Evolutionary conservation across 2,113 vertebrate genomes (phyloP), one percentile per base, ranked within the genome.

Genomic region (Lophotis ruficrista): DNA sequence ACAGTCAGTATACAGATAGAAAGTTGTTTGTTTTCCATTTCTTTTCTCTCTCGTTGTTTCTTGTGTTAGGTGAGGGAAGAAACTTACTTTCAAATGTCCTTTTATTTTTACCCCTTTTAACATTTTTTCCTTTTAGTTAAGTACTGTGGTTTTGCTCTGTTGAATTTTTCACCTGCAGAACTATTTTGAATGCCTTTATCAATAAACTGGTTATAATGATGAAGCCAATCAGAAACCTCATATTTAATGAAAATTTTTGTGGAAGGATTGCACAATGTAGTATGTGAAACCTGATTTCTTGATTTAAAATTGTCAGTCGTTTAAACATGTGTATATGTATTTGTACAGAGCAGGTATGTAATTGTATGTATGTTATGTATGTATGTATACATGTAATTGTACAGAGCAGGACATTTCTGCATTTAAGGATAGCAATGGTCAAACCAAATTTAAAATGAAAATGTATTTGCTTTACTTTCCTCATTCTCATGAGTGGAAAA

Each of bases 61-160:
- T 53, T 87, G 33, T 17, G n/a, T 92, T 94, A 87, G 35, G 28
- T 87, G 64, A 80, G 72, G 54, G 58, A 89, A 78, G 38, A 96
- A 92, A 82, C 83, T 93, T 77, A 23, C 60, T 97, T 96, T 92
- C 65, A 79, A 93, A 38, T 61, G 53, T 68, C 41, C 20, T 62
- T 82, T 38, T 61, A 8, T 88, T 94, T 87, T 87, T 60, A 13
- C 9, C 62, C 9, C 11, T 80, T 86, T 89, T 82, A 28, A 31
- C 4, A 2, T 56, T 73, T 51, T 38, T 87, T 14, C 15, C 15
- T 65, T 95, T 81, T 89, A 80, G 87, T 73, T 73, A 89, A 84
- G 33, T 64, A 18, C 21, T 89, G 23, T 2, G 3, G 58, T 70
- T 97, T 89, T 95, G 57, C 57, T 89, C n/a, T 91, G n/a, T 81